Conservation (phyloP, 2,797 vertebrate species). For the Smutsia temminckii region DNA sequence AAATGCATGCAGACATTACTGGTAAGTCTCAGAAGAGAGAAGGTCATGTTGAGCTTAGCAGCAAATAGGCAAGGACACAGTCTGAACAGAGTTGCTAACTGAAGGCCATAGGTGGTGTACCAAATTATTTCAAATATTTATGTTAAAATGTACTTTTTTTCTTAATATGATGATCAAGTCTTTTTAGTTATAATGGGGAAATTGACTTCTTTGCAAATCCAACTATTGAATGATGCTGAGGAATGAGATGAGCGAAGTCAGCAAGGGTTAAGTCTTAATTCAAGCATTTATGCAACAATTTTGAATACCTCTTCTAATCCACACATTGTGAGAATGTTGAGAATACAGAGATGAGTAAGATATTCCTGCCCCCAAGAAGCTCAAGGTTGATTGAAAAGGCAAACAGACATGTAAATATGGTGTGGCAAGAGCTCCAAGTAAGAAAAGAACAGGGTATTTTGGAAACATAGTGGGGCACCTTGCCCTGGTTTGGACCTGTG, state of each 20-base stretch:
- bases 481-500: not conserved
- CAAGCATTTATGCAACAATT: not conserved
- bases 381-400: not conserved
- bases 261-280: not conserved
- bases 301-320: not conserved
- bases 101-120: too few species aligned
- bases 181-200: not conserved
- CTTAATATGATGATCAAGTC: not conserved
- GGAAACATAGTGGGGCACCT: not conserved
- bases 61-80: not conserved
- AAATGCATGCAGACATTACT: conserved; percentile 93
- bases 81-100: not conserved
- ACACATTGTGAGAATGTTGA: not conserved
- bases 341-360: not conserved
- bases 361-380: not conserved
- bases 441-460: not conserved
- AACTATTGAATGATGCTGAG: not conserved
- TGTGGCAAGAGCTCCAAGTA: not conserved
- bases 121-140: not conserved
- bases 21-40: conserved; percentile 84
- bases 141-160: not conserved
- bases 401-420: not conserved
- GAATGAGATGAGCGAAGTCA: not conserved
- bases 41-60: not conserved
- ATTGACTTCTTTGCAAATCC: not conserved